Base-by-base conservation (phyloP, 2,888 invertebrate species). In the Drosophila greeni region DNA sequence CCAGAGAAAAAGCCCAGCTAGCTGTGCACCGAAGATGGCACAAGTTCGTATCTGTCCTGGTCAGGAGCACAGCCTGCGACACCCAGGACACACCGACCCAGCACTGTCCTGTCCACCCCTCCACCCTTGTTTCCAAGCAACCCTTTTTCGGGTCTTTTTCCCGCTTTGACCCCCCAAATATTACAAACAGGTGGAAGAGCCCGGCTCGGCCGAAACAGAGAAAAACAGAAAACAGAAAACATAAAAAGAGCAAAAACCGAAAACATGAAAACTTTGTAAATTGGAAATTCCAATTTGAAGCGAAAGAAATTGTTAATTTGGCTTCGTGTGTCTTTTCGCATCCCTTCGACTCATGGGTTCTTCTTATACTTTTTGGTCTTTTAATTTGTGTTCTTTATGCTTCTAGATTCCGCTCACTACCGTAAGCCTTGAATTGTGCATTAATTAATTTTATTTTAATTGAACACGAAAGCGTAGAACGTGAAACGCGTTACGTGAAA, bases 351-450 rank as follows among this genome's bases (percentile, higher is more conserved):
- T 56, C 72, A 72, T 70, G 57, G 78, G 73, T 84, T 85, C 76
- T 74, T 75, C 51, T 78, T 75, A 75, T 81, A 84, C 77, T 77
- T 64, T 79, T 76, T 72, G 68, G 74, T 76, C 83, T 82, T 79
- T 74, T 84, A 74, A 74, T 84, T 80, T 84, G 62, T 81, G 84
- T 79, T 76, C 75, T 80, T 81, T 81, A 79, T 85, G 86, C 85
- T 86, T 87, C 84, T 86, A 88, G 87, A 84, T 82, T 84, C 87
- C 68, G 85, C 86, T 85, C 84, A 87, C 86, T 87, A 87, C 87
- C 86, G 87, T 87, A 87, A 87, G 87, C 86, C 84, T 84, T 86
- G 82, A 84, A 87, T 85, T 86, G 85, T 84, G 80, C 72, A 76
- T 84, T 79, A 72, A 83, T 81, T 77, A 76, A 85, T 75, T 83